phyloP scores from a whole-genome alignment of 2,888 invertebrate species.

The Epinotia brunnichana region DNA sequence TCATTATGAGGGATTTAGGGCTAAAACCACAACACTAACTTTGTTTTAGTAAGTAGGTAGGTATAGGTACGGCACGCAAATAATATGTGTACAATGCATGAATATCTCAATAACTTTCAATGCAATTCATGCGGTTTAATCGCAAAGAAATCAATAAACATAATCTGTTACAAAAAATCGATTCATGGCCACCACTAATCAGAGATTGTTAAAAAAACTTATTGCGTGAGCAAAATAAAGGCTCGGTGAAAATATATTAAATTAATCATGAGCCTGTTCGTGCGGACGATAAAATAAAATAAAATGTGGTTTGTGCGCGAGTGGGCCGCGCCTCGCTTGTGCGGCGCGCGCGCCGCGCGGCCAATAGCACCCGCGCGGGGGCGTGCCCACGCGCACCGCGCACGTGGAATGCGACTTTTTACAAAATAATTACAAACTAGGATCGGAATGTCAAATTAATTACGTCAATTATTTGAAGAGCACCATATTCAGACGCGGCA shows the following conservation, averaged over 20 bases:
- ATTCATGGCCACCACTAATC: constrained; percentile 54
- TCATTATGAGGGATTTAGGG: neutral
- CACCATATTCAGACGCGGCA: constrained; percentile 42
- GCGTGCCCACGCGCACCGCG: constrained; percentile 54
- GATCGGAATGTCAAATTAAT: constrained; percentile 70
- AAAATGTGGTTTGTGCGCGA: constrained; percentile 52
- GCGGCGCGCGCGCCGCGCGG: constrained; percentile 48
- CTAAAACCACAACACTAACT: too few relatives aligned
- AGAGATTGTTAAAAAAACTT: constrained; percentile 62
- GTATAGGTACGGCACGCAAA: too few relatives aligned
- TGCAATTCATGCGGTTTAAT: constrained; percentile 38
- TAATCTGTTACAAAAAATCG: constrained; percentile 52
- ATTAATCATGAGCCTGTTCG: constrained; percentile 74
- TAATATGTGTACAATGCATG: neutral
- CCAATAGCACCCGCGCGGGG: constrained; percentile 61
- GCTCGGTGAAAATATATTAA: constrained; percentile 74
- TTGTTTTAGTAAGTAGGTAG: too few relatives aligned
- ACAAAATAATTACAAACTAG: constrained; percentile 63
- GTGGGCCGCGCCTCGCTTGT: constrained; percentile 47
- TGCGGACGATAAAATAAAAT: constrained; percentile 61
- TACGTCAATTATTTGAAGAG: constrained; percentile 65
- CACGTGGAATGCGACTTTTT: constrained; percentile 63
- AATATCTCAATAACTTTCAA: constrained; percentile 17
- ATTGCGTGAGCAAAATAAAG: constrained; percentile 69
- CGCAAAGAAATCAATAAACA: constrained; percentile 49